Conservation (phyloP, 2,113 vertebrate genomes). For the Passer montanus region DNA sequence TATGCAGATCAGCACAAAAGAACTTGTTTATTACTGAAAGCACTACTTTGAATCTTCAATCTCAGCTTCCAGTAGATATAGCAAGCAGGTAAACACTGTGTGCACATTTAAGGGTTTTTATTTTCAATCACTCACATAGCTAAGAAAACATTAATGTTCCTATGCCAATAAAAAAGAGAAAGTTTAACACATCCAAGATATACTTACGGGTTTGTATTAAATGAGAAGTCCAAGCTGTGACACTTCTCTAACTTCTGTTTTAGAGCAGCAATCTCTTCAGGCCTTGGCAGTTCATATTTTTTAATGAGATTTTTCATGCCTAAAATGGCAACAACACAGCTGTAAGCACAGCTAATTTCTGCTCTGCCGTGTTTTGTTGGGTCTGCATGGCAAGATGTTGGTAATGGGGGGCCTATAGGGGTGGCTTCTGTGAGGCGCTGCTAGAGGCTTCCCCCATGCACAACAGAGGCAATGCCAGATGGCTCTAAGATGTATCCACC, state of each 20-base stretch:
- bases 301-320: slow-evolving; percentile 89
- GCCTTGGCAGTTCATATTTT: slow-evolving; percentile 86
- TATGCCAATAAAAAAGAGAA: neutral
- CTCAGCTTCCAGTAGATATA: neutral
- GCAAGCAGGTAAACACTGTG: neutral
- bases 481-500: accelerated
- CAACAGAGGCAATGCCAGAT: neutral
- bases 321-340: slow-evolving; percentile 30
- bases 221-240: slow-evolving; percentile 81
- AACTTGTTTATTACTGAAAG: neutral
- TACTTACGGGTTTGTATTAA: slow-evolving; percentile 81
- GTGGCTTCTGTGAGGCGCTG: neutral
- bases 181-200: neutral
- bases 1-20: neutral
- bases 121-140: neutral
- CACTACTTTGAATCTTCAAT: neutral
- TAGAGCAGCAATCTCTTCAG: slow-evolving; percentile 81
- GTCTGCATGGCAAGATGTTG: neutral
- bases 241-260: slow-evolving; percentile 92
- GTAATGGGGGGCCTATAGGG: neutral
- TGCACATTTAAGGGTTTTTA: neutral
- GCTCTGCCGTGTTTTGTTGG: neutral
- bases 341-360: neutral
- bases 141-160: neutral
- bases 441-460: neutral